Evolutionary conservation across 1,140 invertebrate species (phyloP).

Genomic region (Metopolophium dirhodum): DNA sequence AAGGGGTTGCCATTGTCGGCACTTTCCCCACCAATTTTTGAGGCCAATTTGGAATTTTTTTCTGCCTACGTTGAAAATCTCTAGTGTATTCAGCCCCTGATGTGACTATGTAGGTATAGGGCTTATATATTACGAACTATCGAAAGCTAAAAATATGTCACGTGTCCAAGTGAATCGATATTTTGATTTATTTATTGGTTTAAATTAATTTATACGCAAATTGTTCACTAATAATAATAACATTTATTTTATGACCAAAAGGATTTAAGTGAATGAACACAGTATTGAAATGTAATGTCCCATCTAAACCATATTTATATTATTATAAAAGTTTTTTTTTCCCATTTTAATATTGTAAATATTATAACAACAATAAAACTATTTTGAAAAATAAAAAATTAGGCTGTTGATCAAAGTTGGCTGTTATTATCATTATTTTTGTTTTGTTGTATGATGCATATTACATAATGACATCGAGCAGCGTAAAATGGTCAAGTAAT

Average conservation of each 20-base stretch:
- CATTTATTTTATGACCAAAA: background rate
- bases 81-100: background rate
- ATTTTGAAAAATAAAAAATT: too few relatives aligned
- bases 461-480: background rate
- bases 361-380: too few relatives aligned
- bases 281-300: background rate
- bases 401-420: too few relatives aligned
- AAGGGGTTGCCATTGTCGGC: background rate
- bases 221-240: background rate
- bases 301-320: background rate
- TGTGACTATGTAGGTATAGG: background rate
- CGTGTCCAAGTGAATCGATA: background rate
- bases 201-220: background rate
- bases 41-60: background rate
- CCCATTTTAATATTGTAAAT: too few relatives aligned
- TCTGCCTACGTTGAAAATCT: background rate
- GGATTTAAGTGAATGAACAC: background rate
- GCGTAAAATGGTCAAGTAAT: background rate
- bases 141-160: background rate
- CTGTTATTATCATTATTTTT: too few relatives aligned
- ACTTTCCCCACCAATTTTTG: background rate
- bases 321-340: background rate
- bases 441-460: background rate
- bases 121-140: background rate
- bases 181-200: background rate